These are phyloP conservation scores for Cheirogaleus medius DNA, from an alignment of 2,113 vertebrate species.

Conservation along the genomic window DNA sequence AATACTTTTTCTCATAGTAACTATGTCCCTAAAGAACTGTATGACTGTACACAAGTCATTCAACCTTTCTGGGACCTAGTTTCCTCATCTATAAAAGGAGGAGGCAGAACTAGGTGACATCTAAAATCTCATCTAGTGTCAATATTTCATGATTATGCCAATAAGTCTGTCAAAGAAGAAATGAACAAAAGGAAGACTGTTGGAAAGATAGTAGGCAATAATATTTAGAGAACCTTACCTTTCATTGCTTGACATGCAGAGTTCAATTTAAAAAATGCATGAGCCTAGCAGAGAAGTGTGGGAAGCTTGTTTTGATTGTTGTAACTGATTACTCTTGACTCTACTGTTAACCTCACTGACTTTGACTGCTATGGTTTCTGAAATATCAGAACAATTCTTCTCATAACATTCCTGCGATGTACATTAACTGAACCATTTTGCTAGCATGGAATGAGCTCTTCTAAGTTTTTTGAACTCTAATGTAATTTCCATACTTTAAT, in stretches of 20 bases:
- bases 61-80: background rate
- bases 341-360: constrained; percentile 3
- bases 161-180: constrained; percentile 43
- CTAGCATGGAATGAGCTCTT: background rate
- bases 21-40: background rate
- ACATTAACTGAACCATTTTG: background rate
- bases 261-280: constrained; percentile 58
- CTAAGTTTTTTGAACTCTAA: constrained; percentile 4
- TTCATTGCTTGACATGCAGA: constrained; percentile 6
- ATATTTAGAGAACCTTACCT: constrained; percentile 2
- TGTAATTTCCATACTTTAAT: background rate
- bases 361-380: constrained; percentile 17
- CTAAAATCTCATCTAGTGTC: background rate
- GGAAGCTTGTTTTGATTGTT: constrained; percentile 40
- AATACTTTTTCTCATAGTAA: background rate
- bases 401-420: background rate
- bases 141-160: background rate
- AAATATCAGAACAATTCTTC: constrained; percentile 21
- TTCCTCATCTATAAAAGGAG: constrained; percentile 3
- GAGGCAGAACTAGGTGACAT: background rate
- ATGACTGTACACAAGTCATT: background rate
- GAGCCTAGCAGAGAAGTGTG: constrained; percentile 26
- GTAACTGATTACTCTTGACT: constrained; percentile 39
- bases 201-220: constrained; percentile 6
- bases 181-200: constrained; percentile 33